Conservation (phyloP, 2,888 invertebrate genomes). For the Athalia circularis region DNA sequence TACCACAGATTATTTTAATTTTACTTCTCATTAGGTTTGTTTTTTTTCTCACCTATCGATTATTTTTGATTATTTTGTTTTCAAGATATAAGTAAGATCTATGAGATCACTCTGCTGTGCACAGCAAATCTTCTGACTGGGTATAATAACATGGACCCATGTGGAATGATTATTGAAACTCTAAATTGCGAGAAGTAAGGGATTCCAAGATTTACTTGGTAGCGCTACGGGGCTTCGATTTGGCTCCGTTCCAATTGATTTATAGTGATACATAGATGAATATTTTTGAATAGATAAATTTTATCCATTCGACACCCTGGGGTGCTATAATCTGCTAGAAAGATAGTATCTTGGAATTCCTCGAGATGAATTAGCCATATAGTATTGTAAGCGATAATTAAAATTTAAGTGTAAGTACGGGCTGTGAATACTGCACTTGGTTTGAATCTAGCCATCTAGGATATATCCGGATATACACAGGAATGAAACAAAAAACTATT, state of each 20-base stretch:
- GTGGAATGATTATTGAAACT: neutral
- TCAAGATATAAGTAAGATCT: too few relatives aligned
- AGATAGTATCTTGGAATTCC: slow-evolving; percentile 2
- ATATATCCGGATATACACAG: neutral
- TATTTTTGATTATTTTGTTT: too few relatives aligned
- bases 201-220: neutral
- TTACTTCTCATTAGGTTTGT: slow-evolving; percentile 3
- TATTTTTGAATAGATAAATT: slow-evolving; percentile 14
- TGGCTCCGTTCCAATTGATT: neutral
- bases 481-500: neutral
- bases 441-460: slow-evolving; percentile 6
- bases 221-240: neutral
- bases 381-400: slow-evolving; percentile 26
- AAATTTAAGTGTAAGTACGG: slow-evolving; percentile 44
- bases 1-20: slow-evolving; percentile 23
- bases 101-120: too few relatives aligned
- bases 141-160: too few relatives aligned
- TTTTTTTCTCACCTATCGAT: neutral
- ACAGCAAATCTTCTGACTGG: too few relatives aligned
- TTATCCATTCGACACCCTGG: neutral
- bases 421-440: slow-evolving; percentile 47
- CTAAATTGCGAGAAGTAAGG: neutral
- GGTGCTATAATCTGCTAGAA: neutral
- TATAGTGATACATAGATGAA: neutral
- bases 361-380: slow-evolving; percentile 1